phyloP scores from a whole-genome alignment of 2,113 vertebrate species.

The Forbesichthys agassizii region DNA sequence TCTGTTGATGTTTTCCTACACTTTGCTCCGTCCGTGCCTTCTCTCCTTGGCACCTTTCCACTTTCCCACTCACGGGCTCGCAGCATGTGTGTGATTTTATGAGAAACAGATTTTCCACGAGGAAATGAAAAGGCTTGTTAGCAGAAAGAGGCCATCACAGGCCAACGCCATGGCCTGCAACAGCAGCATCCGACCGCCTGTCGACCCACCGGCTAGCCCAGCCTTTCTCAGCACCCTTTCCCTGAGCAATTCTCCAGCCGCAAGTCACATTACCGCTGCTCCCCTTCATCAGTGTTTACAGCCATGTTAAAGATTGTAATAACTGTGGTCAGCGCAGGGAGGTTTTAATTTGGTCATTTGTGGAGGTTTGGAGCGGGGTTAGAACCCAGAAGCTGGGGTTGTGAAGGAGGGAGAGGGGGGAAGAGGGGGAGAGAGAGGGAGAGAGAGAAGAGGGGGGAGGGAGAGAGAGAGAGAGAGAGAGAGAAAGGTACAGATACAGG shows the following conservation, averaged over 20 bases:
- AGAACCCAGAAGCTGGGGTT: background rate
- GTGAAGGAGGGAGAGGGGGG: background rate
- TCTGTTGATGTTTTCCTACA: slow-evolving; percentile 82
- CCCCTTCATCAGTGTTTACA: slow-evolving; percentile 74
- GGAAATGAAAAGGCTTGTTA: slow-evolving; percentile 94
- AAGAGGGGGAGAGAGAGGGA: background rate
- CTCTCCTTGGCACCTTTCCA: slow-evolving; percentile 46
- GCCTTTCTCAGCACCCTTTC: slow-evolving; percentile 36
- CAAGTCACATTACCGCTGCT: slow-evolving; percentile 71
- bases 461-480: background rate
- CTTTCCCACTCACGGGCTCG: slow-evolving; percentile 55
- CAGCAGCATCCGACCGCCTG: slow-evolving; percentile 65
- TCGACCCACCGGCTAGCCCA: slow-evolving; percentile 47
- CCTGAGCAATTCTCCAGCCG: slow-evolving; percentile 56
- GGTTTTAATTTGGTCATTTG: slow-evolving; percentile 67
- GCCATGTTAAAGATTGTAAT: slow-evolving; percentile 73
- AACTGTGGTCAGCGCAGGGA: slow-evolving; percentile 69
- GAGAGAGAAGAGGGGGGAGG: background rate
- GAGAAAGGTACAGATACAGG: slow-evolving; percentile 40
- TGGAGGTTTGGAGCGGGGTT: slow-evolving; percentile 13
- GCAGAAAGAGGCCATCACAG: slow-evolving; percentile 52
- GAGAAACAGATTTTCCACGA: slow-evolving; percentile 97
- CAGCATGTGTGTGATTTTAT: slow-evolving; percentile 74
- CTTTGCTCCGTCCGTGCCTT: slow-evolving; percentile 55
- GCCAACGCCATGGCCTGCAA: slow-evolving; percentile 83